These are phyloP conservation scores for Ptychadena robeensis DNA, from an alignment of 2,797 vertebrate species.

Conservation along the genomic window DNA sequence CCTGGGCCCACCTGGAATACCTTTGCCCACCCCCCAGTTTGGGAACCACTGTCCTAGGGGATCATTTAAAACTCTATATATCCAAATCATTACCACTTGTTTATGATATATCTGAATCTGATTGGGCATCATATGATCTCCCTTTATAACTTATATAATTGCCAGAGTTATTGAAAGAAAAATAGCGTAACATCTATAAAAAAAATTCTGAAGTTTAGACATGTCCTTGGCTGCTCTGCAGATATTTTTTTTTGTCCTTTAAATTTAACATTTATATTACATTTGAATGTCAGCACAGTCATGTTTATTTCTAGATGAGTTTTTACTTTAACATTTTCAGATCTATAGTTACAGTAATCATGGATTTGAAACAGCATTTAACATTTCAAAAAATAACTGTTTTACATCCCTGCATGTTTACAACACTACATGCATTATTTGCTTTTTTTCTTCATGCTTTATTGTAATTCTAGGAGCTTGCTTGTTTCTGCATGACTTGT, in stretches of 20 bases:
- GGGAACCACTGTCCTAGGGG: too few species aligned
- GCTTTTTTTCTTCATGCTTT: background rate
- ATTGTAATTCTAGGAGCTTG: background rate
- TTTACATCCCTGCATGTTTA: background rate
- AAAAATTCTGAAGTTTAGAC: background rate
- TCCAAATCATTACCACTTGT: background rate
- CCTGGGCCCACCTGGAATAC: too few species aligned
- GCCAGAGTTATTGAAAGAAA: background rate
- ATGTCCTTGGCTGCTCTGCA: background rate
- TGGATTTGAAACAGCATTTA: background rate
- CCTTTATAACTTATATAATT: background rate
- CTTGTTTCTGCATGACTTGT: background rate
- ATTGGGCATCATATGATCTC: background rate
- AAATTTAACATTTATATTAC: background rate
- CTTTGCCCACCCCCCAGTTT: too few species aligned
- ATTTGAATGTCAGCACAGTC: slow-evolving; percentile 4
- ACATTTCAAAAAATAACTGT: background rate
- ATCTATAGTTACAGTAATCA: slow-evolving; percentile 9
- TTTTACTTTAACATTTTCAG: slow-evolving; percentile 8
- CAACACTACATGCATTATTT: background rate
- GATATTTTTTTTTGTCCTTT: background rate
- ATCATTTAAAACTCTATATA: too few species aligned
- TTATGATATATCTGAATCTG: background rate
- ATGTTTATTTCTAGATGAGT: background rate
- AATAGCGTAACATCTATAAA: background rate